These are phyloP conservation scores for Idris sp. DNA, from an alignment of 1,140 invertebrate species.

Conservation along the genomic window DNA sequence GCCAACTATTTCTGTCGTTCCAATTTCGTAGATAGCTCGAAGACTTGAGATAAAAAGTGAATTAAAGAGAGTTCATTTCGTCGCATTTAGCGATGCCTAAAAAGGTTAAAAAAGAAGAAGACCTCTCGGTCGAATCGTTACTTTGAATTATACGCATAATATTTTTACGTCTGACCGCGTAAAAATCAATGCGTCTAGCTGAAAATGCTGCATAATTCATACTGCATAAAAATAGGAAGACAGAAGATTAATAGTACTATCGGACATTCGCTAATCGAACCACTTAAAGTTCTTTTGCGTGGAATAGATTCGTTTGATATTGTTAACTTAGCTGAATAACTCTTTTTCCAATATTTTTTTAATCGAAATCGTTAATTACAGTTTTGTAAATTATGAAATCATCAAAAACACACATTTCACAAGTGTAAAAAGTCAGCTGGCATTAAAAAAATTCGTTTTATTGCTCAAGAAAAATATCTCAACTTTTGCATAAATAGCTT, in stretches of 20 bases:
- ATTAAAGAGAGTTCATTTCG: constrained; percentile 65
- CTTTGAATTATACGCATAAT: constrained; percentile 77
- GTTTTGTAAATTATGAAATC: too few species aligned
- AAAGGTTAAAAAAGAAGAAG: constrained; percentile 27
- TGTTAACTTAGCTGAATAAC: too few species aligned
- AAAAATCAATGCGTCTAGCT: constrained; percentile 74
- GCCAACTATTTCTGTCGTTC: constrained; percentile 48
- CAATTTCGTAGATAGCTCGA: constrained; percentile 35
- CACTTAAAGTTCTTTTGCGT: constrained; percentile 59
- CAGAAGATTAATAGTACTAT: constrained; percentile 74
- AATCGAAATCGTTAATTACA: too few species aligned
- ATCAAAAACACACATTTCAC: too few species aligned
- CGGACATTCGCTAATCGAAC: constrained; percentile 70
- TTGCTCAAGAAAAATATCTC: too few species aligned
- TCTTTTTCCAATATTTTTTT: too few species aligned
- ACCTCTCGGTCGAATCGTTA: constrained; percentile 68
- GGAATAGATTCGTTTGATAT: constrained; percentile 28
- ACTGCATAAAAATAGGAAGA: constrained; percentile 68
- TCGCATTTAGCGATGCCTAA: constrained; percentile 40
- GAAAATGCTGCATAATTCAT: constrained; percentile 73
- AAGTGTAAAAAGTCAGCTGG: too few species aligned
- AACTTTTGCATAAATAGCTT: too few species aligned
- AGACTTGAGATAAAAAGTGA: constrained; percentile 66
- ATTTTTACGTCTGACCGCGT: constrained; percentile 70
- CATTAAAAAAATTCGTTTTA: too few species aligned